Conservation (phyloP, 2,113 vertebrate species). For the Pseudois nayaur region DNA sequence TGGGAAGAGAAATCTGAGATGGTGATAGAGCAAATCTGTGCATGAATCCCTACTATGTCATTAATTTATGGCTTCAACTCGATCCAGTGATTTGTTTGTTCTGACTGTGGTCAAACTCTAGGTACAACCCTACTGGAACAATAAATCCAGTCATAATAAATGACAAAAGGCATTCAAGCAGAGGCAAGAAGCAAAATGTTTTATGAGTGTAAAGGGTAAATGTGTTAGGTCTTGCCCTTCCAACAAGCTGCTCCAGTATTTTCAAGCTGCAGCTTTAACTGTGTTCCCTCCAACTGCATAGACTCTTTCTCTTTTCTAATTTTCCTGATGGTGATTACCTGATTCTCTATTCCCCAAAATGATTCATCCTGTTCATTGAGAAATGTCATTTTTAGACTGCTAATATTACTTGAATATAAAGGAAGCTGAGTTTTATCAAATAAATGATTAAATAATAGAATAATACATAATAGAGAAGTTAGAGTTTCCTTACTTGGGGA, state of each 20-base stretch:
- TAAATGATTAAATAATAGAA: constrained; percentile 7
- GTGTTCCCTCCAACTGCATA: not conserved
- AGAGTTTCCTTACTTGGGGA: not conserved
- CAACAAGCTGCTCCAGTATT: not conserved
- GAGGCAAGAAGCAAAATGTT: not conserved
- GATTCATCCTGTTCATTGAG: not conserved
- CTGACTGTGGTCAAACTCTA: not conserved
- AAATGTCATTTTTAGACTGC: not conserved
- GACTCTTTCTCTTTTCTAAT: not conserved
- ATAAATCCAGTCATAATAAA: constrained; percentile 24
- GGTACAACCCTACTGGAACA: not conserved
- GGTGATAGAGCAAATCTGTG: not conserved
- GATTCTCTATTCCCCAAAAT: not conserved
- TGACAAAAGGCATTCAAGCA: not conserved
- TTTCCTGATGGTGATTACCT: too few species aligned
- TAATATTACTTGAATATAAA: not conserved
- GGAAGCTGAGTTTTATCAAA: not conserved
- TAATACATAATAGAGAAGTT: not conserved
- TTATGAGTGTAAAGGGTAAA: not conserved
- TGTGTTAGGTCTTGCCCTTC: not conserved
- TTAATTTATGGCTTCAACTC: not conserved
- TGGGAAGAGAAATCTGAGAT: not conserved
- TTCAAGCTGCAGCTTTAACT: not conserved
- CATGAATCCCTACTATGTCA: not conserved
- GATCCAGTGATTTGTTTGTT: constrained; percentile 1